Percentiles rank a stretch among this genome's conserved stretches.
Conservation (phyloP, 2,797 vertebrate species). For the Epinephelus awoara region DNA sequence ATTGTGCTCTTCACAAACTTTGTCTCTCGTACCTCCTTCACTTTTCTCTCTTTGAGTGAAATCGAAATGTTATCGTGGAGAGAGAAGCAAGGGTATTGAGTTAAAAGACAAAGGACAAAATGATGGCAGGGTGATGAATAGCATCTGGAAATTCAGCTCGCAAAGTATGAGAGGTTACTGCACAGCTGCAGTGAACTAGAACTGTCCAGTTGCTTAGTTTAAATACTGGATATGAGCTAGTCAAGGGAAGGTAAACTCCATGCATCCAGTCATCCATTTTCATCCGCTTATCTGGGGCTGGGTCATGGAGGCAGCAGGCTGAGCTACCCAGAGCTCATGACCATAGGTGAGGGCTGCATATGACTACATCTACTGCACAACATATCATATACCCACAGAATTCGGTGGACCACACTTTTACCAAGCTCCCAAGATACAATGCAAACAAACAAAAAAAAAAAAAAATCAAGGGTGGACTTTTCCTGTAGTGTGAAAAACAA, state of each 20-base stretch:
- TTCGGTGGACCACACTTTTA: background rate
- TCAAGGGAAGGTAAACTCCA: too few species aligned
- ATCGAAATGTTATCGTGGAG: constrained; percentile 14
- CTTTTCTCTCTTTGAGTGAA: constrained; percentile 31
- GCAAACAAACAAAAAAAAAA: background rate
- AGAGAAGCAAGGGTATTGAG: background rate
- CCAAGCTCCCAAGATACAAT: background rate
- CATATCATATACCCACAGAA: background rate
- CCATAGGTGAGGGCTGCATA: too few species aligned
- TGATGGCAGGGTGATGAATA: constrained; percentile 9
- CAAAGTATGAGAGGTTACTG: background rate
- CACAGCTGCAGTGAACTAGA: constrained; percentile 6
- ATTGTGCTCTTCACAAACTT: constrained; percentile 18
- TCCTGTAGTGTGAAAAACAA: constrained; percentile 11
- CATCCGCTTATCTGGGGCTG: too few species aligned
- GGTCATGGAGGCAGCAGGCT: too few species aligned
- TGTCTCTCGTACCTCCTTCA: constrained; percentile 3
- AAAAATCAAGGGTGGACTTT: background rate
- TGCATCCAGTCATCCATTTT: too few species aligned
- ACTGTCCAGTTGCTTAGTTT: background rate
- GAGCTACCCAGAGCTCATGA: too few species aligned
- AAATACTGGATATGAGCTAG: background rate
- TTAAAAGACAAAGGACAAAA: constrained; percentile 39
- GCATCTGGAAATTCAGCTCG: background rate
- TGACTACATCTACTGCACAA: background rate